Base-by-base conservation (phyloP, 2,113 vertebrate species). In the Recurvirostra avosetta region DNA sequence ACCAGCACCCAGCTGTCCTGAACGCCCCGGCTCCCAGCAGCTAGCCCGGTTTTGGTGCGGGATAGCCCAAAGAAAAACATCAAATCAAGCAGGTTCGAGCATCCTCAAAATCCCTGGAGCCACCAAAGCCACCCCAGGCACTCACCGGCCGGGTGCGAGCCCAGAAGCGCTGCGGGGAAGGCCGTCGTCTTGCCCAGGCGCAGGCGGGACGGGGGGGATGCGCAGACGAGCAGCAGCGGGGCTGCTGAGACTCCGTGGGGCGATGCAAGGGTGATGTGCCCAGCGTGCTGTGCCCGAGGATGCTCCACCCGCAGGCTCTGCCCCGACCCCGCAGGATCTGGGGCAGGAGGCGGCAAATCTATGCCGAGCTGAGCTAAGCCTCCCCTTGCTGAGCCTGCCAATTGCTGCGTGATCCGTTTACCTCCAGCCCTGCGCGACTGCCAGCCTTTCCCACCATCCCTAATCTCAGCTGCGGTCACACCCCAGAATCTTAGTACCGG, bases 331-430 rank as follows among this genome's bases (percentile, higher is more conserved):
- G 1, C 11, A 55, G 45, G 70, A 59, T 71, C 9, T 77, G 77
- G 38, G 29, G 67, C 79, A 66, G 72, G 16, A 62, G 71, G 72
- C 25, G 80, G 79, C 27, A 65, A 78, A 66, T 75, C 94, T 41
- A 38, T 1, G 40, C 36, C 0, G 7, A 16, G 96, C 26, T 93
- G 96, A 90, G 93, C 87, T 98, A 97, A 98, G 97, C 96, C 89
- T 77, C 41, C 43, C n/a, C 59, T 67, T 98, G 98, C 98, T 98
- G 98, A 98, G 92, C 86, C 94, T 88, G 97, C 92, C 93, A 95
- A 81, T 97, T 88, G 93, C 86, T 74, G 84, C 83, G 90, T 97
- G 96, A 98, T 97, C 98, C 96, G 53, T 96, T 97, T 95, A 94
- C 40, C 83, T 66, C 72, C 61, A 10, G 81, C 90, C 83, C 94